A percentile compares a stretch with the other conserved stretches of the same genome.
These are phyloP conservation scores for Epinephelus moara DNA, from an alignment of 2,113 vertebrate genomes.

Conservation along the genomic window DNA sequence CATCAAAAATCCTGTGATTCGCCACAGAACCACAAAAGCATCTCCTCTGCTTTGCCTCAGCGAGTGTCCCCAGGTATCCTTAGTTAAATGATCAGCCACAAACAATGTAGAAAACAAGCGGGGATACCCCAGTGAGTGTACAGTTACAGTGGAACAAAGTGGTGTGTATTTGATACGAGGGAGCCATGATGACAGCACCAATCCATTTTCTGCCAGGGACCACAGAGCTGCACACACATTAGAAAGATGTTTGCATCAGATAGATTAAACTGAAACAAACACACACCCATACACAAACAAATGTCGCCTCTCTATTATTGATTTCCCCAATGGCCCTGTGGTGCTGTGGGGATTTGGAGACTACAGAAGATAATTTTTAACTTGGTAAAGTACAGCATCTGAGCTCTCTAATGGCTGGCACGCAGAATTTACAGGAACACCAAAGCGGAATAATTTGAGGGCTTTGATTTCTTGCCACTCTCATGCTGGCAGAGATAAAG, in stretches of 20 bases:
- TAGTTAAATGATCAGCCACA: conserved; percentile 49
- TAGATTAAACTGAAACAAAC: conserved; percentile 58
- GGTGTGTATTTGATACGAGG: conserved; percentile 40
- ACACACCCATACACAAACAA: conserved; percentile 40
- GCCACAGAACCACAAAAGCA: conserved; percentile 35
- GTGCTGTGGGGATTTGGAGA: conserved; percentile 17
- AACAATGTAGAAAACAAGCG: conserved; percentile 51
- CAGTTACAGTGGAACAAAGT: conserved; percentile 56
- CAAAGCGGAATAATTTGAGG: conserved; percentile 12
- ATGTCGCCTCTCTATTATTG: conserved; percentile 19
- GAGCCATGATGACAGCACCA: conserved; percentile 35
- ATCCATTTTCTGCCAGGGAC: conserved; percentile 52
- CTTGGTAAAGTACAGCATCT: conserved; percentile 18
- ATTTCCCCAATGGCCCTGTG: conserved; percentile 33
- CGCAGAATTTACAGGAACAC: conserved; percentile 1
- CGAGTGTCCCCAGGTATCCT: conserved; percentile 52
- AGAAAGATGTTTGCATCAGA: conserved; percentile 50
- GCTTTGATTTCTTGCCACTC: conserved; percentile 22
- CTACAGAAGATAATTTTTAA: conserved; percentile 32
- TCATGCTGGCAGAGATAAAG: conserved; percentile 10
- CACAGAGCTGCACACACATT: conserved; percentile 27
- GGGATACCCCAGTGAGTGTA: conserved; percentile 32
- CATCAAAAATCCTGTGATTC: conserved; percentile 50
- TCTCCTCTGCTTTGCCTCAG: conserved; percentile 31
- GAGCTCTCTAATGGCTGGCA: conserved; percentile 1